Conservation (phyloP, 2,113 vertebrate species). For the Ameiurus melas region DNA sequence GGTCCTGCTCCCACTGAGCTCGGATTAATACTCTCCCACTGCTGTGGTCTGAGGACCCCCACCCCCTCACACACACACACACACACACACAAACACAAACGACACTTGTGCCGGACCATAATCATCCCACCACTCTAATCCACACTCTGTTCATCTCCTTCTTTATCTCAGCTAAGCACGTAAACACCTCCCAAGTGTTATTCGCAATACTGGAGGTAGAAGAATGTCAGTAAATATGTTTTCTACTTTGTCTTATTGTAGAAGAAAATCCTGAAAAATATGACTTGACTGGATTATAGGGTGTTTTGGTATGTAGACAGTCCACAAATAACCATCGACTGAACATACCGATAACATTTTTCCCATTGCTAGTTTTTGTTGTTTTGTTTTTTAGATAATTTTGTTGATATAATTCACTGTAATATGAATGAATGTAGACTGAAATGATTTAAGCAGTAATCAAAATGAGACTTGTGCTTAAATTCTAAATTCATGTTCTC, state of each 20-base stretch:
- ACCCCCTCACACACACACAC: not conserved
- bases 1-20: constrained; percentile 93
- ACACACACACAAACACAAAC: not conserved
- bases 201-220: constrained; percentile 72
- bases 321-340: not conserved
- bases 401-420: not conserved
- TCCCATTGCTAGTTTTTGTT: not conserved
- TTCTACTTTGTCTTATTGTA: not conserved
- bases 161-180: constrained; percentile 84
- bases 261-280: not conserved
- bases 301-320: not conserved
- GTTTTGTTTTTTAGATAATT: not conserved
- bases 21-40: constrained; percentile 96
- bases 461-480: not conserved
- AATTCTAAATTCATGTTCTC: not conserved
- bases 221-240: constrained; percentile 69
- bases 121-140: constrained; percentile 86
- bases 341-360: not conserved
- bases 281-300: not conserved
- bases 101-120: constrained; percentile 69
- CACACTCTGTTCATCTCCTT: constrained; percentile 84
- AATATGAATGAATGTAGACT: not conserved
- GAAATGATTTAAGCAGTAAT: not conserved
- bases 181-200: constrained; percentile 86
- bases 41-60: constrained; percentile 29